Conservation (phyloP, 2,888 invertebrate species). For the Lepidocyrtinus sp. region DNA sequence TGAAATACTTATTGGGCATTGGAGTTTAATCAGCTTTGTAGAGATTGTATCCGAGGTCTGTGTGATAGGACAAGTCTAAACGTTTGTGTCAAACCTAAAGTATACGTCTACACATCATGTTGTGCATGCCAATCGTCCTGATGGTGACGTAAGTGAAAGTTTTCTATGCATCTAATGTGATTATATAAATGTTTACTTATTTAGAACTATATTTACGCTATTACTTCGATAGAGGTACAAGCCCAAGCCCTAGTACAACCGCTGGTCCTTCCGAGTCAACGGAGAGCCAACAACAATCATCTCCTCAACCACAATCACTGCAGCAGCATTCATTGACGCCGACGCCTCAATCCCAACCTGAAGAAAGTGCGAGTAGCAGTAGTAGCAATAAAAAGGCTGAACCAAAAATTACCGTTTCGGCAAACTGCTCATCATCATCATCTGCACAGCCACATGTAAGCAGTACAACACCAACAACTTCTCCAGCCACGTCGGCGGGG, state of each 20-base stretch:
- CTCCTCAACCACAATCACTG: conserved; percentile 17
- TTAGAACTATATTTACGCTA: too few species aligned
- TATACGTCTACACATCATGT: conserved; percentile 26
- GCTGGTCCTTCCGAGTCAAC: conserved; percentile 30
- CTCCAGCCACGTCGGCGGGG: conserved; percentile 47
- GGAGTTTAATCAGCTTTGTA: too few species aligned
- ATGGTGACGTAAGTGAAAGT: conserved; percentile 59
- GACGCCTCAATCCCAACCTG: conserved; percentile 4
- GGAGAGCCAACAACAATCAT: conserved; percentile 23
- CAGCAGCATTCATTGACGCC: too few species aligned
- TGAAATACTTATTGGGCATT: too few species aligned
- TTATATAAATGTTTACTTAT: too few species aligned
- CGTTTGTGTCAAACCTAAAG: too few species aligned
- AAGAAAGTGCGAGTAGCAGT: conserved; percentile 38
- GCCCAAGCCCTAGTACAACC: conserved; percentile 47
- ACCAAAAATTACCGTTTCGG: conserved; percentile 46
- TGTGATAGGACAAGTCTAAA: too few species aligned
- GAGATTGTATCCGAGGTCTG: too few species aligned
- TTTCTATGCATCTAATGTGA: background rate
- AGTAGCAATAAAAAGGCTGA: conserved; percentile 49
- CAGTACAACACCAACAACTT: conserved; percentile 42
- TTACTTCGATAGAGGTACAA: conserved; percentile 34
- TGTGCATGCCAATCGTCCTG: conserved; percentile 52
- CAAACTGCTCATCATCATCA: conserved; percentile 52
- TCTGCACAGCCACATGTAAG: conserved; percentile 40